These are phyloP conservation scores for Pogonus chalceus DNA, from an alignment of 1,140 invertebrate species.

Conservation along the genomic window DNA sequence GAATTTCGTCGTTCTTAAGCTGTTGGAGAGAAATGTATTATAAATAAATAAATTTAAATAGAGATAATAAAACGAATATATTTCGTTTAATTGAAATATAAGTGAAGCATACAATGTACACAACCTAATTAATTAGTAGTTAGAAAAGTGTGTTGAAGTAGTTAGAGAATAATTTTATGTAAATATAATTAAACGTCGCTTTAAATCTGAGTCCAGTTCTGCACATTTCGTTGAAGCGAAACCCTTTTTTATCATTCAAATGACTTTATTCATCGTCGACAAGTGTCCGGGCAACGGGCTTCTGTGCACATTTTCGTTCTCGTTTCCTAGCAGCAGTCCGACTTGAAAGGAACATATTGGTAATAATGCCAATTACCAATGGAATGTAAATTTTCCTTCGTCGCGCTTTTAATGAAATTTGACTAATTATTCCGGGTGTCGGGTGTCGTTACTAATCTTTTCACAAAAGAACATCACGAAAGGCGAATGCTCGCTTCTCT, in stretches of 20 bases:
- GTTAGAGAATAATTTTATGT: no score
- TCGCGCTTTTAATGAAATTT: slow-evolving; percentile 3
- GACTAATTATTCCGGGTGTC: slow-evolving; percentile 1
- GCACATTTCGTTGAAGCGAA: neutral
- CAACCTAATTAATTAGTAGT: no score
- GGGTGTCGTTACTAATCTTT: slow-evolving; percentile 5
- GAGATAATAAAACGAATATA: no score
- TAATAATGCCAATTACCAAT: slow-evolving; percentile 6
- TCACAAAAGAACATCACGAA: neutral
- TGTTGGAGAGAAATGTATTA: no score
- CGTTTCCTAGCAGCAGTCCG: neutral
- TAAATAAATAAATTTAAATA: no score
- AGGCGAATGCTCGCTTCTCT: no score
- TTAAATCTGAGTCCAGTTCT: no score
- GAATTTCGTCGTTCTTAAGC: no score
- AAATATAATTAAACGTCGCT: no score
- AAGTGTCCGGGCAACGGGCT: neutral
- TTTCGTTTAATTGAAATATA: no score
- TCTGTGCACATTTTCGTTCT: neutral
- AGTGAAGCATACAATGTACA: no score
- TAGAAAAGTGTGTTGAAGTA: no score
- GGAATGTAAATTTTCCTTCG: slow-evolving; percentile 6
- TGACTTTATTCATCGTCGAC: neutral
- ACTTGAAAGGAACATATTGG: slow-evolving; percentile 5
- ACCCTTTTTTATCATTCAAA: slow-evolving; percentile 7